Conservation (phyloP, 2,113 vertebrate genomes). For the Camelus bactrianus region DNA sequence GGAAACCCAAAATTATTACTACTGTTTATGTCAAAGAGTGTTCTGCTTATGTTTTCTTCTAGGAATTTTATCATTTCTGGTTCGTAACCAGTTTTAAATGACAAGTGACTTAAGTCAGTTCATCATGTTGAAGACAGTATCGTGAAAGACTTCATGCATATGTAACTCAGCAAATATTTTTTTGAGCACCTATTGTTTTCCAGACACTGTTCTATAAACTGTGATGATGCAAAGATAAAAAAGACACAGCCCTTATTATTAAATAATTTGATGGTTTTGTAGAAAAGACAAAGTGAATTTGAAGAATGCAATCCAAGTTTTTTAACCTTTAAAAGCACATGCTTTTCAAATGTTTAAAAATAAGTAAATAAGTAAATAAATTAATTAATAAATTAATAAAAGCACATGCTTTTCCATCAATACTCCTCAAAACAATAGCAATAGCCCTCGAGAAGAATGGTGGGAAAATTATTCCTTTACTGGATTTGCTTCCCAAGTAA, state of each 20-base stretch:
- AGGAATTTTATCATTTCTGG: not conserved
- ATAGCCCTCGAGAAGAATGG: not conserved
- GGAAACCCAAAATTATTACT: not conserved
- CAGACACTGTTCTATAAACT: not conserved
- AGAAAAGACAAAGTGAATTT: conserved; percentile 11
- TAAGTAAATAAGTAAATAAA: too few relatives aligned
- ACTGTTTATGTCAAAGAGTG: not conserved
- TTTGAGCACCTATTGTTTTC: not conserved
- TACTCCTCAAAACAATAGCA: not conserved
- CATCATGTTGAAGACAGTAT: not conserved
- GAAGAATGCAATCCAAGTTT: not conserved
- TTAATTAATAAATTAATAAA: not conserved
- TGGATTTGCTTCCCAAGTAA: conserved; percentile 4
- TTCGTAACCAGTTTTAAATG: conserved; percentile 12
- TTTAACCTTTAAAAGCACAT: not conserved
- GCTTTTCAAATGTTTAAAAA: not conserved
- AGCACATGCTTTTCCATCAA: not conserved
- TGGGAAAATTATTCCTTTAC: conserved; percentile 30
- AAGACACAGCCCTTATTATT: not conserved
- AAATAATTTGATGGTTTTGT: not conserved
- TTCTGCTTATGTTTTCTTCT: not conserved
- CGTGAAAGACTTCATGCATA: not conserved
- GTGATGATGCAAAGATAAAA: not conserved
- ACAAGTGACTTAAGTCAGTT: not conserved
- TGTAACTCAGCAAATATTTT: not conserved